Evolutionary conservation across 2,797 vertebrate genomes (phyloP).

Genomic region (Moxostoma hubbsi): DNA sequence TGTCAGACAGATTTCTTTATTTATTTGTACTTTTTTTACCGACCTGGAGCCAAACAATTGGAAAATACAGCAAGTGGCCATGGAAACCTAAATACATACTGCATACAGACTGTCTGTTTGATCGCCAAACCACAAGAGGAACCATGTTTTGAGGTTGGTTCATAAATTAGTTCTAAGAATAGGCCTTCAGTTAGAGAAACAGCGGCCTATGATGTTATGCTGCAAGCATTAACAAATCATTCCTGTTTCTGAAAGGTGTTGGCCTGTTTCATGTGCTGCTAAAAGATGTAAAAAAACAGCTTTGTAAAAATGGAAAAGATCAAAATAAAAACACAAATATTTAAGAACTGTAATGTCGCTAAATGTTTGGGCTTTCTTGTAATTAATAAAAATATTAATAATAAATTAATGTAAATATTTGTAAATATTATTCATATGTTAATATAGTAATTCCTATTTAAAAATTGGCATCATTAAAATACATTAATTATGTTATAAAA

Average conservation of each 20-base stretch:
- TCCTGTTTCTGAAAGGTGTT: background rate
- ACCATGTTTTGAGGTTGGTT: background rate
- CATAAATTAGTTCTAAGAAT: constrained; percentile 25
- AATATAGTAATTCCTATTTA: too few species aligned
- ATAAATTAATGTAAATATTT: background rate
- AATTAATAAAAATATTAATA: background rate
- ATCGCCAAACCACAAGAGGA: constrained; percentile 43
- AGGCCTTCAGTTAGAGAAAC: background rate
- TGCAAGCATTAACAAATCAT: background rate
- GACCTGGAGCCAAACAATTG: constrained; percentile 9
- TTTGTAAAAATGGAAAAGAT: background rate
- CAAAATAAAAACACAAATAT: background rate
- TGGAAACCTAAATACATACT: constrained; percentile 47
- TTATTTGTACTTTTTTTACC: background rate
- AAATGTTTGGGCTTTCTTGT: too few species aligned
- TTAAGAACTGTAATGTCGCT: too few species aligned
- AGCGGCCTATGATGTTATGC: background rate
- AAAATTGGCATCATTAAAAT: too few species aligned
- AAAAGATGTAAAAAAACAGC: background rate
- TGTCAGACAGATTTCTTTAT: constrained; percentile 4
- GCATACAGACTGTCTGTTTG: constrained; percentile 23
- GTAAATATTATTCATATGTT: background rate
- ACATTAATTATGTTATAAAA: background rate
- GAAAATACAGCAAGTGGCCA: constrained; percentile 29
- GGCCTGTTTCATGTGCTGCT: background rate